Evolutionary conservation across 2,888 invertebrate species (phyloP).

Genomic region (Calephelis perditalis): DNA sequence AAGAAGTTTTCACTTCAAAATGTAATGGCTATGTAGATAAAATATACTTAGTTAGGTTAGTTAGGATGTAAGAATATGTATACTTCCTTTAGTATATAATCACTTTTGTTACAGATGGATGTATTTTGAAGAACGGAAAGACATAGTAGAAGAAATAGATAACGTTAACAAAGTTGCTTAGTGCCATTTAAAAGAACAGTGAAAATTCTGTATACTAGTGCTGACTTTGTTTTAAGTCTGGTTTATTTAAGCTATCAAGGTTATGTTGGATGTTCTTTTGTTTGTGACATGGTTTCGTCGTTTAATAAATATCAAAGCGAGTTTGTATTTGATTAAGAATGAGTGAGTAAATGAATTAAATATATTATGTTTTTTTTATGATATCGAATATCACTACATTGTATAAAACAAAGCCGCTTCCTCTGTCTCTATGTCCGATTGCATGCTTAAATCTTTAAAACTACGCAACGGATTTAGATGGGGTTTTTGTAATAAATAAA

Average conservation of each 20-base stretch:
- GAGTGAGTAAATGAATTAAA: slow-evolving; percentile 6
- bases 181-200: slow-evolving; percentile 14
- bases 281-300: slow-evolving; percentile 2
- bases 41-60: too few relatives aligned
- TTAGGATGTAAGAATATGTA: too few relatives aligned
- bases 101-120: slow-evolving; percentile 77
- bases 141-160: slow-evolving; percentile 49
- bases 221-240: background rate
- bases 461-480: too few relatives aligned
- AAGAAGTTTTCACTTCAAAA: too few relatives aligned
- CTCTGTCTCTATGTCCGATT: too few relatives aligned
- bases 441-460: too few relatives aligned
- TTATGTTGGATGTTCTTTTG: background rate
- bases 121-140: slow-evolving; percentile 81
- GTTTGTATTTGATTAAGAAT: slow-evolving; percentile 4
- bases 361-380: background rate
- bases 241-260: background rate
- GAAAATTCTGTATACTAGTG: slow-evolving; percentile 2
- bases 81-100: too few relatives aligned
- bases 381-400: background rate
- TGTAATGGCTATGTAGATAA: too few relatives aligned
- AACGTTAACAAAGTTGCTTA: slow-evolving; percentile 44
- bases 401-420: too few relatives aligned
- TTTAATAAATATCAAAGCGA: slow-evolving; percentile 1
- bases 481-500: too few relatives aligned